These are phyloP conservation scores for Nasonia giraulti DNA, from an alignment of 1,140 invertebrate species.

Conservation along the genomic window DNA sequence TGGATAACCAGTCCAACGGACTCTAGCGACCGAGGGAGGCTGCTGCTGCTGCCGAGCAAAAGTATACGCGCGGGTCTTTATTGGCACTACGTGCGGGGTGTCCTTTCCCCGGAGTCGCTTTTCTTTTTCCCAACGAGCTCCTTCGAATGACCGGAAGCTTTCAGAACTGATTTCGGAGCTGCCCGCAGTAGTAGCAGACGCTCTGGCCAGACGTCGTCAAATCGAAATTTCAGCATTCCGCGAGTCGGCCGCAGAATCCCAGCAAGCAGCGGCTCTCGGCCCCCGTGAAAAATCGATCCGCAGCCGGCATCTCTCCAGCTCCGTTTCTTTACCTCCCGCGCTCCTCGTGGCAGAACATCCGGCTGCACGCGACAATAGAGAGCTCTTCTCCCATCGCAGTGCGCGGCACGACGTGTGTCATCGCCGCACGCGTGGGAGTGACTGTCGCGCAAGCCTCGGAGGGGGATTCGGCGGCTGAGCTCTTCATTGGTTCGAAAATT, in stretches of 20 bases:
- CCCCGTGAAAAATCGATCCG: slow-evolving; percentile 12
- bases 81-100: background rate
- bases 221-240: too few species aligned
- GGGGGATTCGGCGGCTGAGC: slow-evolving; percentile 49
- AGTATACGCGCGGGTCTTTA: background rate
- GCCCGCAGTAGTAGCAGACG: too few species aligned
- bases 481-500: slow-evolving; percentile 73
- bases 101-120: too few species aligned
- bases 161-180: background rate
- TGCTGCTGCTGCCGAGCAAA: background rate
- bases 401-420: slow-evolving; percentile 39
- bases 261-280: too few species aligned
- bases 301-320: background rate
- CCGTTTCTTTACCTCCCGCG: background rate
- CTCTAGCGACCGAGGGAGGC: background rate
- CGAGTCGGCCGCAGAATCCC: too few species aligned
- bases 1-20: background rate
- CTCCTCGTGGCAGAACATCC: background rate
- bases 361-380: too few species aligned
- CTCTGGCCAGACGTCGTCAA: too few species aligned
- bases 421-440: slow-evolving; percentile 34
- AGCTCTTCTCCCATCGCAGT: background rate
- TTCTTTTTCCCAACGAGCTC: background rate
- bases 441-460: background rate
- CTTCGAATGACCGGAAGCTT: background rate